Evolutionary conservation across 2,113 vertebrate species (phyloP).

Genomic region (Synodontis membranacea): DNA sequence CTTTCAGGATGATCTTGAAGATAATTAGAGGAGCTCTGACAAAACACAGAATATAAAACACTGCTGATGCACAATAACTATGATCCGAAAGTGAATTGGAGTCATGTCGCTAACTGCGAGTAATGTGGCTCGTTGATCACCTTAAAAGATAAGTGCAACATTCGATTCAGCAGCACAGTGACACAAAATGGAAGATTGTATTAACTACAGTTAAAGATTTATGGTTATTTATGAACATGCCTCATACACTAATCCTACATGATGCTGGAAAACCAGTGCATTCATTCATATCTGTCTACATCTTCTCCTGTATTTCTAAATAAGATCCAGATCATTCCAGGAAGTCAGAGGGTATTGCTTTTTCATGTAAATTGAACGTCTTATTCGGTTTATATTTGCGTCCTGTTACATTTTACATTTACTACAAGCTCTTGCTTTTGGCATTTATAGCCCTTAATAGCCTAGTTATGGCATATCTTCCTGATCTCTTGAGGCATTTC

Average conservation of each 20-base stretch:
- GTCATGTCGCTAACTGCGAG: not conserved
- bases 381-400: conserved; percentile 10
- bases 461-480: conserved; percentile 9
- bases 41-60: no score
- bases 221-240: not conserved
- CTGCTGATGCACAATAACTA: not conserved
- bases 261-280: not conserved
- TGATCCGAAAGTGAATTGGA: no score
- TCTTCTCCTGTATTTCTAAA: not conserved
- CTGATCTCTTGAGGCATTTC: conserved; percentile 8
- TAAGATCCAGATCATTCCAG: not conserved
- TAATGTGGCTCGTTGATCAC: not conserved
- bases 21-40: not conserved
- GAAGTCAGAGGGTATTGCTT: not conserved
- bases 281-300: not conserved
- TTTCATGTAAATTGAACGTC: not conserved
- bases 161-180: not conserved
- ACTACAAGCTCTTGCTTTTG: not conserved
- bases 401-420: conserved; percentile 1
- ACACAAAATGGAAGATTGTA: not conserved
- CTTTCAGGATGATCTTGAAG: not conserved
- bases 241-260: not conserved
- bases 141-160: not conserved
- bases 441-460: conserved; percentile 16
- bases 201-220: not conserved